Conservation (phyloP, 2,113 vertebrate species). For the Hyperopisus bebe region DNA sequence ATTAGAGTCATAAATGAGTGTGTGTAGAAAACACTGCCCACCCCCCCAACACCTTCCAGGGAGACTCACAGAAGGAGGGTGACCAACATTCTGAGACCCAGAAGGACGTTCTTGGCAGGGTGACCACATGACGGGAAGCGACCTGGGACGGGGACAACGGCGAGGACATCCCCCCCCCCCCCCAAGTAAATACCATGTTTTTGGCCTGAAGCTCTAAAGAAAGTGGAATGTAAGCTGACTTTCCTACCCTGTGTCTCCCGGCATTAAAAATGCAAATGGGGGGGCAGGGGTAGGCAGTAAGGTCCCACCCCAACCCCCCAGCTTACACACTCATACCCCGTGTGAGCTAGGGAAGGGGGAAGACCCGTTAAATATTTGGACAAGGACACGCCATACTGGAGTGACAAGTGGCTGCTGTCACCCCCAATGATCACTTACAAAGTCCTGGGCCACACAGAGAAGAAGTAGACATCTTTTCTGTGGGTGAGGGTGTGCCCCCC, state of each 20-base stretch:
- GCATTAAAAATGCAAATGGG: slow-evolving; percentile 21
- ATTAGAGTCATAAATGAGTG: slow-evolving; percentile 79
- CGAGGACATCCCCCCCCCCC: neutral
- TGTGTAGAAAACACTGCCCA: slow-evolving; percentile 59
- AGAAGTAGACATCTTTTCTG: slow-evolving; percentile 44
- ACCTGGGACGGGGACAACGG: neutral
- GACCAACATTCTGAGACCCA: neutral
- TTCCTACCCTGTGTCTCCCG: slow-evolving; percentile 19
- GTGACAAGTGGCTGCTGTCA: slow-evolving; percentile 29
- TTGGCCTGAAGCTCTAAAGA: slow-evolving; percentile 22
- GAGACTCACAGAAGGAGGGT: neutral
- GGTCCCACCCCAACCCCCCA: neutral
- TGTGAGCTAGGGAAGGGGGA: slow-evolving; percentile 39
- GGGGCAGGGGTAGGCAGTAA: neutral
- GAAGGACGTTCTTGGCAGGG: neutral
- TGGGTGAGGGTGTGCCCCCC: slow-evolving; percentile 56
- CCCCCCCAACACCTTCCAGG: slow-evolving; percentile 26
- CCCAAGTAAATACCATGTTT: slow-evolving; percentile 1
- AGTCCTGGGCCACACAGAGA: slow-evolving; percentile 15
- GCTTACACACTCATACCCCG: slow-evolving; percentile 5
- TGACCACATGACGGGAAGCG: neutral
- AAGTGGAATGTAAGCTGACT: slow-evolving; percentile 31
- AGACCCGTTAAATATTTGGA: slow-evolving; percentile 57
- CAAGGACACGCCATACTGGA: slow-evolving; percentile 18
- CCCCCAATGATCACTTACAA: neutral